phyloP scores from a whole-genome alignment of 2,797 vertebrate species.

The Onychomys torridus region DNA sequence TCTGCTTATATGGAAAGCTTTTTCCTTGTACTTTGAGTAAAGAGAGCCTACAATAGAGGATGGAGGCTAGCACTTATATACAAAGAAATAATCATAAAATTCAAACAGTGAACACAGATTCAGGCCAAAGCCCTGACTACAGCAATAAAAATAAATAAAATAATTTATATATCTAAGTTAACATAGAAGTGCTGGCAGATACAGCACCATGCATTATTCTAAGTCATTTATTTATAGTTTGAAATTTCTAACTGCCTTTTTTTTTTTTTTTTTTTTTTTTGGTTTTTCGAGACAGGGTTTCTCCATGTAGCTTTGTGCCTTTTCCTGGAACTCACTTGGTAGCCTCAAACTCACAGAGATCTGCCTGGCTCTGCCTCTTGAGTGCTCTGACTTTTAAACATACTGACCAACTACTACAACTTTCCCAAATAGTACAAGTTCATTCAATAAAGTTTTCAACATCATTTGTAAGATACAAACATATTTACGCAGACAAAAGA shows the following conservation, averaged over 20 bases:
- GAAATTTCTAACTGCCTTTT: neutral
- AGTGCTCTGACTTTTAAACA: neutral
- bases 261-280: too few species aligned
- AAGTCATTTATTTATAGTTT: neutral
- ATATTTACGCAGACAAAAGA: neutral
- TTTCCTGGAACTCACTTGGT: too few species aligned
- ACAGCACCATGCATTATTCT: neutral
- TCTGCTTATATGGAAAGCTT: neutral
- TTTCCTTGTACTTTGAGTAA: neutral
- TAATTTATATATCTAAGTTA: neutral
- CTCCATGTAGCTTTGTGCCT: too few species aligned
- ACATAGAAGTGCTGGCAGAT: neutral
- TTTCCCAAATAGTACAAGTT: neutral
- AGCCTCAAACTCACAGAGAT: too few species aligned
- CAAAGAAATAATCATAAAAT: neutral
- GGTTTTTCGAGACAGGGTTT: too few species aligned
- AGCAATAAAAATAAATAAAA: neutral
- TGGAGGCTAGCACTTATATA: neutral
- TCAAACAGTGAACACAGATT: neutral
- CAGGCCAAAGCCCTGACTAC: neutral
- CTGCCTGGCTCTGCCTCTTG: too few species aligned
- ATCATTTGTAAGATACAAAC: neutral
- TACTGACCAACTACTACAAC: neutral
- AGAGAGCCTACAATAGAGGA: neutral
- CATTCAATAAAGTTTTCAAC: neutral